These are phyloP conservation scores for Halcyon senegalensis DNA, from an alignment of 2,113 vertebrate genomes.

Conservation along the genomic window DNA sequence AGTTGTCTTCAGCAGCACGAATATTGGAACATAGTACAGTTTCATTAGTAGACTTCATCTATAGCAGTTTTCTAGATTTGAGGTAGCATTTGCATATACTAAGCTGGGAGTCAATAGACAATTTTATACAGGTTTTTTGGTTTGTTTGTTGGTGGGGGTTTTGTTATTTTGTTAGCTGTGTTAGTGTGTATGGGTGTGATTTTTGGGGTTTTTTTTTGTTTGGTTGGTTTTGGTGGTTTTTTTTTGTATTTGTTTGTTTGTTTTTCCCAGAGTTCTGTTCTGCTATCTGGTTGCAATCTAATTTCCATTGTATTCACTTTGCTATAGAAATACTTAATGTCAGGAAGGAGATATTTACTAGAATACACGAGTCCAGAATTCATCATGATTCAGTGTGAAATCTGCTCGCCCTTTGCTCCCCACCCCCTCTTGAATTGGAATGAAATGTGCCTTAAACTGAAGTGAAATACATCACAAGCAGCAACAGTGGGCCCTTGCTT, in stretches of 20 bases:
- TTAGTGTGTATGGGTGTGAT: background rate
- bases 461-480: constrained; percentile 84
- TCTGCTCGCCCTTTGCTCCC: constrained; percentile 83
- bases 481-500: constrained; percentile 77
- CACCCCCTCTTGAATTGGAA: constrained; percentile 83
- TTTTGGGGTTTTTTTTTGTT: background rate
- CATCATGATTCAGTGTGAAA: constrained; percentile 88
- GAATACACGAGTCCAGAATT: constrained; percentile 84
- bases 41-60: background rate
- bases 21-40: background rate
- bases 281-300: constrained; percentile 41
- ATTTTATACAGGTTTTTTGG: background rate
- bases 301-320: constrained; percentile 77
- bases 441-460: constrained; percentile 86
- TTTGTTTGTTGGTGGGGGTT: background rate
- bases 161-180: background rate
- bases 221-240: background rate
- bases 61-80: background rate
- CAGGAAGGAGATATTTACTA: constrained; percentile 81
- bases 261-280: background rate
- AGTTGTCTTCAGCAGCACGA: background rate
- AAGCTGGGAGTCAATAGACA: background rate
- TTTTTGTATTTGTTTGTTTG: background rate
- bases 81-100: background rate
- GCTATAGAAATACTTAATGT: constrained; percentile 76